A percentile compares a stretch with the other conserved stretches of the same genome.
Evolutionary conservation across 2,113 vertebrate species (phyloP).

Genomic region (Meles meles): DNA sequence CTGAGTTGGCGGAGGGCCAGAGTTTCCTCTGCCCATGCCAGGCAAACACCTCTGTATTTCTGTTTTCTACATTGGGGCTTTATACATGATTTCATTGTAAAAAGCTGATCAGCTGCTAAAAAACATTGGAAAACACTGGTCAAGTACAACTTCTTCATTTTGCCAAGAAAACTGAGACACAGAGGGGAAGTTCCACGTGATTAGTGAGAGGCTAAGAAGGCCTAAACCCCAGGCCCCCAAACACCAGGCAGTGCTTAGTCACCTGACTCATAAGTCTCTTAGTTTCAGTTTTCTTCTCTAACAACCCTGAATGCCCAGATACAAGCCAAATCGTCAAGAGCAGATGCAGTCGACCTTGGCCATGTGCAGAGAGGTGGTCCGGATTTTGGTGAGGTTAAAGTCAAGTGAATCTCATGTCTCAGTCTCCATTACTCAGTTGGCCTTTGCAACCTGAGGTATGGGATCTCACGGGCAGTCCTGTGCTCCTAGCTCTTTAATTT

Average conservation of each 20-base stretch:
- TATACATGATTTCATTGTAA: neutral
- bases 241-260: neutral
- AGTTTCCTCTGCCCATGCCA: neutral
- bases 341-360: neutral
- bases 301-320: neutral
- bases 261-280: neutral
- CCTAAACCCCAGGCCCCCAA: neutral
- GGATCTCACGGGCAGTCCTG: neutral
- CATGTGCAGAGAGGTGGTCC: neutral
- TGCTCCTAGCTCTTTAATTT: neutral
- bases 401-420: neutral
- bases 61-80: neutral
- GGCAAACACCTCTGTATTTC: neutral
- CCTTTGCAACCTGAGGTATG: neutral
- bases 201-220: neutral
- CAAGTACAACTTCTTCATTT: neutral
- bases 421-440: neutral
- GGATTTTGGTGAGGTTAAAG: neutral
- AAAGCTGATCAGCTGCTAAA: neutral
- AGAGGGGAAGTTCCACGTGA: neutral
- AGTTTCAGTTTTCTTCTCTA: neutral
- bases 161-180: constrained; percentile 12
- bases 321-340: neutral
- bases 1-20: neutral
- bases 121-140: neutral